Base-by-base conservation (phyloP, 1,140 invertebrate genomes). In the Lordiphosa collinella region DNA sequence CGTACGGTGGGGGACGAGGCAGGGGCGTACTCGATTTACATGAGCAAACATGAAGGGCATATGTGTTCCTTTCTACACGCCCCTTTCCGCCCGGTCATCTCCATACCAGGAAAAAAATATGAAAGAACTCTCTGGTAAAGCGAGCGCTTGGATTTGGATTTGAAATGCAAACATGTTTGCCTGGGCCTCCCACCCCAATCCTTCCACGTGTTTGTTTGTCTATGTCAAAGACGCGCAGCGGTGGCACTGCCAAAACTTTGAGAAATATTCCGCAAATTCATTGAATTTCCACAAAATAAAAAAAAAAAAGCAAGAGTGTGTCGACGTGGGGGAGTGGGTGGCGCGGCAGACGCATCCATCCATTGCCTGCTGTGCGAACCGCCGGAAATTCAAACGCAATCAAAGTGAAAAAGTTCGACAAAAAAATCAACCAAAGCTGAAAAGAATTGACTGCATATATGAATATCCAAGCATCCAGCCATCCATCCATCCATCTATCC, bases 251-350 rank as follows among this genome's bases (percentile, higher is more conserved):
- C 22, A 44, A 44, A 22, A n/a, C 29, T 44, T 43, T 71, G 71
- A 59, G 53, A 61, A 61, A 50, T 75, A 80, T 80, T 75, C 57
- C 71, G 75, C 76, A 71, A 82, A 80, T 67, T 80, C 75, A 80
- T 70, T 75, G 60, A 75, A 70, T 80, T 59, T 51, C 40, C 35
- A 44, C 32, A 34, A 44, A 37, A 56, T 22, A 32, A 10, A 34
- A 48, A 37, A 35, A 11, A n/a, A 13, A 22, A 16, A 25, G 6
- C 8, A 2, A 34, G 41, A 36, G 52, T 34, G 18, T 13, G 34
- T 11, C 1, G 7, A 6, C 12, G 32, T 29, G 0, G n/a, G 12
- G 3, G 14, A 9, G 25, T 25, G 10, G 22, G 43, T 55, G 53
- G 63, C 34, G 51, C 40, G 31, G 46, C 34, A 12, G 41, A 29